Conservation (phyloP, 2,113 vertebrate species). For the Heterotis niloticus region DNA sequence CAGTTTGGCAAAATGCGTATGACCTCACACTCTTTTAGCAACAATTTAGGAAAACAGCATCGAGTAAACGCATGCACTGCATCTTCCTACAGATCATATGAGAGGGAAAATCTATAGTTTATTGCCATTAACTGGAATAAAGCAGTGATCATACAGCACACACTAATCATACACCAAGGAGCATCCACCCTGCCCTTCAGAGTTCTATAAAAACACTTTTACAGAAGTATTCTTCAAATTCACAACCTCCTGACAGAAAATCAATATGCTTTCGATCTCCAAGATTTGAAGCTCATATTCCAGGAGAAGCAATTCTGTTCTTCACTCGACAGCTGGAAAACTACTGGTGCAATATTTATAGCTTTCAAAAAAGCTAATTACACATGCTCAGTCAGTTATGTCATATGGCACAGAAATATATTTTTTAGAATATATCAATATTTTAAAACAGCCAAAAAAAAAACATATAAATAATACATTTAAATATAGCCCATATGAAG, state of each 20-base stretch:
- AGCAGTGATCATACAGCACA: not conserved
- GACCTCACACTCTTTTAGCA: too few species aligned
- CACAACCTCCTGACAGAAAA: constrained; percentile 6
- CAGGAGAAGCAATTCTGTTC: not conserved
- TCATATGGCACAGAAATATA: too few species aligned
- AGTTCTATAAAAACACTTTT: constrained; percentile 7
- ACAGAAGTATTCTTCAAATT: constrained; percentile 9
- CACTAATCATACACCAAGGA: not conserved
- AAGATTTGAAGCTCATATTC: constrained; percentile 9
- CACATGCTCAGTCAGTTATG: too few species aligned
- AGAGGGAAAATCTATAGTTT: not conserved
- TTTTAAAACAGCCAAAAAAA: too few species aligned
- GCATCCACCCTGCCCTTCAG: constrained; percentile 6
- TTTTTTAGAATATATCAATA: too few species aligned
- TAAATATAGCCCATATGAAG: too few species aligned
- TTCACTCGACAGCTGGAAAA: not conserved
- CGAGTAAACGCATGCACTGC: not conserved
- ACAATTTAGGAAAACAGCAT: too few species aligned
- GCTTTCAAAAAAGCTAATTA: not conserved
- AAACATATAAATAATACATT: too few species aligned
- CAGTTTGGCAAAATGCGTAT: too few species aligned
- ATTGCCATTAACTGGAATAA: not conserved
- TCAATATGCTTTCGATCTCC: not conserved
- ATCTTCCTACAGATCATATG: not conserved
- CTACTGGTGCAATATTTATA: not conserved